Conservation (phyloP, 2,113 vertebrate species). For the Myotis yumanensis region DNA sequence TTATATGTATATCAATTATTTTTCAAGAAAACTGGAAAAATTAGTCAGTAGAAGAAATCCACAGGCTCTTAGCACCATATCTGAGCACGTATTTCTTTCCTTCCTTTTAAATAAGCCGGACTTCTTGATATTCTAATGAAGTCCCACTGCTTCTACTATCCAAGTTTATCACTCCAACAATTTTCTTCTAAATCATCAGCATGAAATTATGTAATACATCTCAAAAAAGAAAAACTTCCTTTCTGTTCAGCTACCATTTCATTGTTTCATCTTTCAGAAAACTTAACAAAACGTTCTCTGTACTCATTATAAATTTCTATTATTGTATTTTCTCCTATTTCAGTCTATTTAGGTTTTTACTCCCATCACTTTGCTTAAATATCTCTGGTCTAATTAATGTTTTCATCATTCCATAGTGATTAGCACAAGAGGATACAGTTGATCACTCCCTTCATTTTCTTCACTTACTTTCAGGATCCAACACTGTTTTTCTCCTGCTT, state of each 20-base stretch:
- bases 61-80: not conserved
- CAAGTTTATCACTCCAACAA: not conserved
- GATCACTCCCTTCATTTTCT: not conserved
- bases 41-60: not conserved
- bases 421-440: not conserved
- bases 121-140: not conserved
- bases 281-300: not conserved
- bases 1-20: not conserved
- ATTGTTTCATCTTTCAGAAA: not conserved
- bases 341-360: not conserved
- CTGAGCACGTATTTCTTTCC: not conserved
- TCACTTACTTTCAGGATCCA: not conserved
- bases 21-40: not conserved
- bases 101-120: not conserved
- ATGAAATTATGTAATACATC: not conserved
- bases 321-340: not conserved
- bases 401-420: not conserved
- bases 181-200: slow-evolving; percentile 4
- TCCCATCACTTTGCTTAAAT: not conserved
- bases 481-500: not conserved
- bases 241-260: not conserved
- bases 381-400: not conserved
- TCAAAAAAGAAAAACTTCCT: not conserved
- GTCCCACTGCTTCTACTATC: not conserved
- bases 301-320: not conserved